These are phyloP conservation scores for Catharus minimus DNA, from an alignment of 2,113 vertebrate genomes.

Conservation along the genomic window DNA sequence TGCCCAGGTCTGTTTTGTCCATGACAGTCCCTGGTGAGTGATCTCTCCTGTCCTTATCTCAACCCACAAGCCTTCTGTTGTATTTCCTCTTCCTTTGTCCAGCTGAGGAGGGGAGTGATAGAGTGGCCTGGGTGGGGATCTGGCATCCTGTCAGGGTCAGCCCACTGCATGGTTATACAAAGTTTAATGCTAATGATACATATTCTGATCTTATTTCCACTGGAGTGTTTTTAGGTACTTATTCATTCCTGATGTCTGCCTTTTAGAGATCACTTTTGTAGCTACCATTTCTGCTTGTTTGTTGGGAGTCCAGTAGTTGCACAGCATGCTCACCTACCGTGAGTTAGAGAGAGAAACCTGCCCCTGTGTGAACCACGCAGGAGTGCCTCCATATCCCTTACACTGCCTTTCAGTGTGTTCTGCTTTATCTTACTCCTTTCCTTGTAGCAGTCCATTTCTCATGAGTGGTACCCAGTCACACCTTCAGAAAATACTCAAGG, in stretches of 20 bases:
- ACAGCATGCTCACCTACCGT: background rate
- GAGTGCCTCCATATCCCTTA: background rate
- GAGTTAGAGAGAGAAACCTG: background rate
- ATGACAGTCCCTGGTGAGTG: rapidly evolving
- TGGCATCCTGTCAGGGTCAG: background rate
- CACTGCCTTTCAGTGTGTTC: background rate
- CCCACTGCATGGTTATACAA: background rate
- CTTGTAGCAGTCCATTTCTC: background rate
- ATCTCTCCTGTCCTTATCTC: background rate
- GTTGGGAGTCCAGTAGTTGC: background rate
- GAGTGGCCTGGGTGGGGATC: background rate
- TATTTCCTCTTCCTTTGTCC: background rate
- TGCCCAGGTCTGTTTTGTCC: background rate
- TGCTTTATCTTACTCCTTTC: background rate
- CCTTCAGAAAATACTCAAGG: background rate
- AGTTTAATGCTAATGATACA: background rate
- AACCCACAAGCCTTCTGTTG: rapidly evolving
- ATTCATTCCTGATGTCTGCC: background rate
- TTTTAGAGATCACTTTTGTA: background rate
- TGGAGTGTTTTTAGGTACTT: background rate
- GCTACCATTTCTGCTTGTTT: background rate
- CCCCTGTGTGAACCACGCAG: background rate
- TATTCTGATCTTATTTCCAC: background rate
- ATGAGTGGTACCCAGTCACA: background rate
- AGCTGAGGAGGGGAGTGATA: background rate